A percentile compares a stretch with the other conserved stretches of the same genome.
These are phyloP conservation scores for Forbesichthys papilliferus DNA, from an alignment of 2,113 vertebrate genomes.

Conservation along the genomic window DNA sequence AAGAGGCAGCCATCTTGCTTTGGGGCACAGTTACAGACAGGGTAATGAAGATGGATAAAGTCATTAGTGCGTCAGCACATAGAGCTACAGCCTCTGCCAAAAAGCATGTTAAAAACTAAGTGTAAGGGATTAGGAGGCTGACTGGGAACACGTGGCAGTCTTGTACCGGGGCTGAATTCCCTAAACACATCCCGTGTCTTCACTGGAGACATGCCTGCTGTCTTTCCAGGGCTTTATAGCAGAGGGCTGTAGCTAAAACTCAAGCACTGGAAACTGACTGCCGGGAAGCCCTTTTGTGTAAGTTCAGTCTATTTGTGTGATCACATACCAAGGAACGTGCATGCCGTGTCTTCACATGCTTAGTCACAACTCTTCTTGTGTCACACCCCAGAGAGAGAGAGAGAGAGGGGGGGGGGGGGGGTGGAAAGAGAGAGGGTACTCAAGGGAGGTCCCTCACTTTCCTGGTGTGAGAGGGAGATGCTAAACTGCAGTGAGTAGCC, in stretches of 20 bases:
- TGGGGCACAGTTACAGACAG: constrained; percentile 10
- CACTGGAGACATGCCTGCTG: constrained; percentile 15
- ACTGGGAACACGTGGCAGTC: not conserved
- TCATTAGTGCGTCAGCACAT: constrained; percentile 12
- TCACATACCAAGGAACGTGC: constrained; percentile 30
- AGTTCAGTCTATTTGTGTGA: constrained; percentile 10
- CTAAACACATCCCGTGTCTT: not conserved
- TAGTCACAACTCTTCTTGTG: constrained; percentile 42
- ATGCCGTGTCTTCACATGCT: constrained; percentile 50
- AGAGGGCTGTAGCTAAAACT: constrained; percentile 23
- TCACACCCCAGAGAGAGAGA: constrained; percentile 32
- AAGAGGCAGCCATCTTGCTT: constrained; percentile 19
- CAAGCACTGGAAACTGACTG: constrained; percentile 31
- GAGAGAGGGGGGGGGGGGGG: constrained; percentile 4
- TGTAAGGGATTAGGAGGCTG: not conserved
- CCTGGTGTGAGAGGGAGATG: constrained; percentile 40
- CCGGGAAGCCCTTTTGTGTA: constrained; percentile 24
- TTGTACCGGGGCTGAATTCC: no score
- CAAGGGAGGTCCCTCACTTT: constrained; percentile 35
- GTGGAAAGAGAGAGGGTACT: constrained; percentile 13
- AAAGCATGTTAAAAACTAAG: not conserved
- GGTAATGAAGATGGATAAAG: constrained; percentile 10
- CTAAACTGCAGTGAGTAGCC: constrained; percentile 52
- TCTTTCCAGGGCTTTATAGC: constrained; percentile 20
- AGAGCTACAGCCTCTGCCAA: not conserved